These are phyloP conservation scores for Odontamblyopus lacepedii DNA, from an alignment of 2,797 vertebrate species.

Conservation along the genomic window DNA sequence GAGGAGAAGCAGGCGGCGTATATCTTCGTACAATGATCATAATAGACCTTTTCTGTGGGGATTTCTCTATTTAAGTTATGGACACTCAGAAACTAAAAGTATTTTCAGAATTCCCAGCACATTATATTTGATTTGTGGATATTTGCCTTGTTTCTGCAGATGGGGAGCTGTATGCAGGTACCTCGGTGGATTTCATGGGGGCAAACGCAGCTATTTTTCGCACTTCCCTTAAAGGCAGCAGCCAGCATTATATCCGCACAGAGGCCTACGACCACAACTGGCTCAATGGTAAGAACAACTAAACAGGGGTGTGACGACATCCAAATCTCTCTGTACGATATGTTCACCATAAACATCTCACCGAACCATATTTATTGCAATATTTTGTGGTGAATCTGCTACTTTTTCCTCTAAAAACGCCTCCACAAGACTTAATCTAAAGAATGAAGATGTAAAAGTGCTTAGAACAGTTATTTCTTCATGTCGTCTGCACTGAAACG, in stretches of 20 bases:
- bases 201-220: conserved; percentile 84
- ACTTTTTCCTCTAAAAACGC: too few relatives aligned
- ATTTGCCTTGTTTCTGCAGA: conserved; percentile 52
- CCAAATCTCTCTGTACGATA: too few relatives aligned
- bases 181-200: conserved; percentile 88
- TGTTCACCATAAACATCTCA: too few relatives aligned
- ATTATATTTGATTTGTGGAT: background rate
- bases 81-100: background rate
- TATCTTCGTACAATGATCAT: background rate
- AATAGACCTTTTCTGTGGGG: background rate
- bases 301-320: too few relatives aligned
- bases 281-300: conserved; percentile 77
- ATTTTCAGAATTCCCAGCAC: background rate
- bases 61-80: background rate
- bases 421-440: too few relatives aligned
- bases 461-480: too few relatives aligned
- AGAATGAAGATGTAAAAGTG: too few relatives aligned
- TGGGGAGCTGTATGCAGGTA: conserved; percentile 84
- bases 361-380: too few relatives aligned
- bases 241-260: conserved; percentile 82
- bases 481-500: too few relatives aligned
- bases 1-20: background rate
- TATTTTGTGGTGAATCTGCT: too few relatives aligned
- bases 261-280: conserved; percentile 87
- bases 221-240: conserved; percentile 67